phyloP scores from a whole-genome alignment of 2,888 invertebrate species.

The Pinctada fucata region DNA sequence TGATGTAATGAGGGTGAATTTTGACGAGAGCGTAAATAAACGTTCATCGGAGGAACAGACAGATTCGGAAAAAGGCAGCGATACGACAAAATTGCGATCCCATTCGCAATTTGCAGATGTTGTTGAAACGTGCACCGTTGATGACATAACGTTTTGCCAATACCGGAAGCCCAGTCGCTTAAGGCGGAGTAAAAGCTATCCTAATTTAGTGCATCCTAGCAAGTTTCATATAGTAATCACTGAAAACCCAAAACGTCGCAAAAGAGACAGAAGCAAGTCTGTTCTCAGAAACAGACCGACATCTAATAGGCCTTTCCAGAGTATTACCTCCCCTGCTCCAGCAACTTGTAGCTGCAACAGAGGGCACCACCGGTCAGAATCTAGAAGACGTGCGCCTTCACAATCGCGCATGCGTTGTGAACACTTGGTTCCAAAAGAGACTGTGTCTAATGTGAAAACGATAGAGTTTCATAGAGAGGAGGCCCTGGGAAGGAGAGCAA shows the following conservation, averaged over 20 bases:
- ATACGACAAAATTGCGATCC: conserved; percentile 3
- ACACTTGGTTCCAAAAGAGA: too few species aligned
- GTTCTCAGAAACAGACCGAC: conserved; percentile 13
- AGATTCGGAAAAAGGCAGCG: background rate
- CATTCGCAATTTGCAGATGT: conserved; percentile 8
- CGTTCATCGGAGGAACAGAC: background rate
- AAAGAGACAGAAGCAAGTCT: conserved; percentile 25
- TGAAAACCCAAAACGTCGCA: conserved; percentile 37
- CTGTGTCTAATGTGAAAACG: conserved; percentile 32
- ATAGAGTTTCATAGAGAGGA: conserved; percentile 35
- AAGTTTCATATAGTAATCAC: conserved; percentile 44
- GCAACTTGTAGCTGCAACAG: too few species aligned
- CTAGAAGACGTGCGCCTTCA: too few species aligned
- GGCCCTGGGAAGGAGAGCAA: conserved; percentile 26
- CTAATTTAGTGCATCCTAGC: conserved; percentile 30
- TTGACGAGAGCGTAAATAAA: background rate
- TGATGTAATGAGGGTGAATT: conserved; percentile 39
- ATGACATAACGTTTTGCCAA: background rate
- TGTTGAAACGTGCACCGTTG: background rate
- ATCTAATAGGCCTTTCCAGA: background rate
- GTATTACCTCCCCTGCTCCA: background rate
- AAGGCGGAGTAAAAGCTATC: conserved; percentile 35
- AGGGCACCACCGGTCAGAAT: too few species aligned
- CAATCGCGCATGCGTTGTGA: too few species aligned
- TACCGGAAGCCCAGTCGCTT: background rate